Conservation (phyloP, 2,797 vertebrate genomes). For the Tauraco hartlaubi region DNA sequence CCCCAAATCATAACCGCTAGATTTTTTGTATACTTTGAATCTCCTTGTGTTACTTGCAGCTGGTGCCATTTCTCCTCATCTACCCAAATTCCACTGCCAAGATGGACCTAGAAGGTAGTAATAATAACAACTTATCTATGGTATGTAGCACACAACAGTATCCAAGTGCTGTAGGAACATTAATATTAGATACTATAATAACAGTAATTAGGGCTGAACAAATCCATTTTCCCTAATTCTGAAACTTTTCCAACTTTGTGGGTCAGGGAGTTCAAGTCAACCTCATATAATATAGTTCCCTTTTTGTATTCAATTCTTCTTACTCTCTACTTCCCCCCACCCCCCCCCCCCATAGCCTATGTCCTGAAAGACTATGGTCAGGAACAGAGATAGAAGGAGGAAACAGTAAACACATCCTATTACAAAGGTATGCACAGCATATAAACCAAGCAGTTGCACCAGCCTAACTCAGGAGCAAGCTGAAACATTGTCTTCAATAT, state of each 20-base stretch:
- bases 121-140: conserved; percentile 74
- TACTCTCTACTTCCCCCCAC: not conserved
- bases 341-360: not conserved
- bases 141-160: conserved; percentile 70
- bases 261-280: conserved; percentile 54
- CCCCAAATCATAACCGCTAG: conserved; percentile 99
- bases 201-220: conserved; percentile 69
- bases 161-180: conserved; percentile 74
- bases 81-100: conserved; percentile 98
- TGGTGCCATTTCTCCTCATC: conserved; percentile 99
- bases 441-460: conserved; percentile 51
- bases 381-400: conserved; percentile 4
- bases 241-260: conserved; percentile 50
- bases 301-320: not conserved
- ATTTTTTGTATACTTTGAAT: conserved; percentile 99
- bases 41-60: conserved; percentile 98
- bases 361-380: conserved; percentile 23
- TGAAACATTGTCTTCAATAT: not conserved
- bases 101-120: conserved; percentile 89
- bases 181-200: conserved; percentile 66
- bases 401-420: conserved; percentile 49
- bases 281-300: not conserved
- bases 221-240: conserved; percentile 66
- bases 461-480: conserved; percentile 1
- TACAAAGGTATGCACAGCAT: conserved; percentile 32